Percentiles rank a stretch among this genome's conserved stretches.
Evolutionary conservation across 2,888 invertebrate genomes (phyloP).

Genomic region (Petrolisthes cinctipes): DNA sequence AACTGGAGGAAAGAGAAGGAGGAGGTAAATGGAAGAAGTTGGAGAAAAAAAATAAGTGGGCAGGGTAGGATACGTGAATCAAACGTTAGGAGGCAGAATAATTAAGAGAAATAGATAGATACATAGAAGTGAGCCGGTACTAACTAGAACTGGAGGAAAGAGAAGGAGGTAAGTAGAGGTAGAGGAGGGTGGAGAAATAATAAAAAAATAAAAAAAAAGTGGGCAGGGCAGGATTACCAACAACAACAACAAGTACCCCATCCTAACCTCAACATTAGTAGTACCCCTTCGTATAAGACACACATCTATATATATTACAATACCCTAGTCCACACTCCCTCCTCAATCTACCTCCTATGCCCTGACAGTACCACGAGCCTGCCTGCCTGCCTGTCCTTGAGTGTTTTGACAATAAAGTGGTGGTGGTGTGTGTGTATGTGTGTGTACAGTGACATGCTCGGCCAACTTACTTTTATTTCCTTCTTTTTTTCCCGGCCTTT

Average conservation of each 20-base stretch:
- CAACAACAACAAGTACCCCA: not conserved
- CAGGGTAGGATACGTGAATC: too few relatives aligned
- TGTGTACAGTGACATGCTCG: slow-evolving; percentile 12
- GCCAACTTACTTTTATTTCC: slow-evolving; percentile 31
- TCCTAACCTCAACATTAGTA: not conserved
- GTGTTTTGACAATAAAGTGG: slow-evolving; percentile 45
- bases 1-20: too few relatives aligned
- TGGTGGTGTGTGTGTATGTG: slow-evolving; percentile 25
- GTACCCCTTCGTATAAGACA: not conserved
- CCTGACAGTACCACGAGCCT: not conserved
- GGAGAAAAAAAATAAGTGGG: too few relatives aligned
- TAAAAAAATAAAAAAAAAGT: slow-evolving; percentile 29
- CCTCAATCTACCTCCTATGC: not conserved
- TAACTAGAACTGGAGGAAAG: not conserved
- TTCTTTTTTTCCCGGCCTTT: slow-evolving; percentile 7
- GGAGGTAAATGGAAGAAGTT: too few relatives aligned
- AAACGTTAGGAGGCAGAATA: too few relatives aligned
- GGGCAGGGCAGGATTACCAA: slow-evolving; percentile 31
- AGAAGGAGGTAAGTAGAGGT: not conserved
- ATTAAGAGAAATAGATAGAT: too few relatives aligned
- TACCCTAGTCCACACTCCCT: not conserved
- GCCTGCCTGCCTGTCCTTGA: slow-evolving; percentile 35
- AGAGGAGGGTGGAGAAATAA: not conserved
- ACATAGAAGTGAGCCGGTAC: too few relatives aligned
- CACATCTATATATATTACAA: not conserved